A percentile compares a stretch with the other conserved stretches of the same genome.
Evolutionary conservation across 2,888 invertebrate species (phyloP).

Genomic region (Phortica okadai): DNA sequence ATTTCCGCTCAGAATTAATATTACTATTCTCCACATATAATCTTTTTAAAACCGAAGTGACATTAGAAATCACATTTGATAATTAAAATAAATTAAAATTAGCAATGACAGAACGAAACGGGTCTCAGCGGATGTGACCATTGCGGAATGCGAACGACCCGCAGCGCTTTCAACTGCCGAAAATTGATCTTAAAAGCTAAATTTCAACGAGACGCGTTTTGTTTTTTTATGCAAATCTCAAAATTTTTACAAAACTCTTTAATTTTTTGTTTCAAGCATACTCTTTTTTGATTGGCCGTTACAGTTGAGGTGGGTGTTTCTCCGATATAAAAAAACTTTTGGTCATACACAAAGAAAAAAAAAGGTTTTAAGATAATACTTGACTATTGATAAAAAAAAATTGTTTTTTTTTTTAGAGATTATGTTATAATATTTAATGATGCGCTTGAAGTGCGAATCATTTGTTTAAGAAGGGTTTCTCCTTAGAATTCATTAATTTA

Average conservation of each 20-base stretch:
- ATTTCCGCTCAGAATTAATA: constrained; percentile 66
- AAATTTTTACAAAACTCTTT: too few species aligned
- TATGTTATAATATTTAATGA: too few species aligned
- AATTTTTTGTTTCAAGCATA: too few species aligned
- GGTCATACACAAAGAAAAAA: too few species aligned
- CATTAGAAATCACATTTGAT: too few species aligned
- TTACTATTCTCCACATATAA: constrained; percentile 52
- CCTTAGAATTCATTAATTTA: constrained; percentile 29
- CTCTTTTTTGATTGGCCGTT: too few species aligned
- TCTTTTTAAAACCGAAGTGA: too few species aligned
- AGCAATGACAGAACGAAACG: constrained; percentile 2
- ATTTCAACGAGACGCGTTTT: neutral
- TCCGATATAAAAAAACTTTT: neutral
- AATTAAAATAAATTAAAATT: neutral
- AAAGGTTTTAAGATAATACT: too few species aligned
- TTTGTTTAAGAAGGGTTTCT: too few species aligned
- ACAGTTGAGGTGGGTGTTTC: neutral
- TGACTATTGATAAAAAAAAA: too few species aligned
- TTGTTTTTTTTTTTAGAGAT: too few species aligned
- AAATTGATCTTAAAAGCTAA: neutral
- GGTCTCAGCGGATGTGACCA: constrained; percentile 27
- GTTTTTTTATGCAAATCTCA: neutral
- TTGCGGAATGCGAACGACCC: constrained; percentile 8
- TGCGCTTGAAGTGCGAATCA: neutral
- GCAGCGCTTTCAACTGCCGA: neutral